These are phyloP conservation scores for Trichoplusia ni DNA, from an alignment of 1,140 invertebrate genomes.

Conservation along the genomic window DNA sequence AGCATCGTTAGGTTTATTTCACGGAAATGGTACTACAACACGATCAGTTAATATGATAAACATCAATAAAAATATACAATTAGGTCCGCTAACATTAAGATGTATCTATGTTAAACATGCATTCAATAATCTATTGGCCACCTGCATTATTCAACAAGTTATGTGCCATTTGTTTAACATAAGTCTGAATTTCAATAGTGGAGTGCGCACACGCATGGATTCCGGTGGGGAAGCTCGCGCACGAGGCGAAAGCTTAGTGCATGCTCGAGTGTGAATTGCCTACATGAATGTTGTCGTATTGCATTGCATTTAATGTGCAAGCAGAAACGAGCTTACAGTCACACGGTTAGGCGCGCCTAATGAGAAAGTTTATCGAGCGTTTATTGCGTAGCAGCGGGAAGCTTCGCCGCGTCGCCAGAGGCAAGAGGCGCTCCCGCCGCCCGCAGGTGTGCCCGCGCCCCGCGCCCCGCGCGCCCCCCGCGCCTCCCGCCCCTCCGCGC, in stretches of 20 bases:
- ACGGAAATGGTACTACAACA: too few species aligned
- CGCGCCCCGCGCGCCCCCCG: slow-evolving; percentile 28
- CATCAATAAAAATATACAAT: neutral
- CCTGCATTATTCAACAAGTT: slow-evolving; percentile 22
- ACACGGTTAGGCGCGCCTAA: slow-evolving; percentile 79
- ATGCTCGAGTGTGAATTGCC: slow-evolving; percentile 56
- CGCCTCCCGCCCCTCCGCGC: slow-evolving; percentile 41
- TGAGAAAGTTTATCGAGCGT: slow-evolving; percentile 81
- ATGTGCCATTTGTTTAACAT: slow-evolving; percentile 26
- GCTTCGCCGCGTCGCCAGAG: slow-evolving; percentile 63
- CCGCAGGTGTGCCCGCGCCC: slow-evolving; percentile 71
- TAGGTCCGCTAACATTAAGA: neutral
- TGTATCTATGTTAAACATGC: slow-evolving; percentile 5
- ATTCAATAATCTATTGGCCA: slow-evolving; percentile 26
- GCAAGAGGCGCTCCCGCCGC: slow-evolving; percentile 67
- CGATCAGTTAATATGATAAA: too few species aligned
- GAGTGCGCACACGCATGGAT: slow-evolving; percentile 45
- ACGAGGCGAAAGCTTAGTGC: slow-evolving; percentile 39
- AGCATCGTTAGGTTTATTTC: too few species aligned
- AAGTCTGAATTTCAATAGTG: slow-evolving; percentile 26
- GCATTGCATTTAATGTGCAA: slow-evolving; percentile 61
- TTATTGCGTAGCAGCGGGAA: slow-evolving; percentile 79
- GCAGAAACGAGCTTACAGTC: slow-evolving; percentile 75
- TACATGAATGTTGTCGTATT: slow-evolving; percentile 63
- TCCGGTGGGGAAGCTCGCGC: slow-evolving; percentile 26